These are phyloP conservation scores for Clarias laeviceps DNA, from an alignment of 2,797 vertebrate species.

Conservation along the genomic window DNA sequence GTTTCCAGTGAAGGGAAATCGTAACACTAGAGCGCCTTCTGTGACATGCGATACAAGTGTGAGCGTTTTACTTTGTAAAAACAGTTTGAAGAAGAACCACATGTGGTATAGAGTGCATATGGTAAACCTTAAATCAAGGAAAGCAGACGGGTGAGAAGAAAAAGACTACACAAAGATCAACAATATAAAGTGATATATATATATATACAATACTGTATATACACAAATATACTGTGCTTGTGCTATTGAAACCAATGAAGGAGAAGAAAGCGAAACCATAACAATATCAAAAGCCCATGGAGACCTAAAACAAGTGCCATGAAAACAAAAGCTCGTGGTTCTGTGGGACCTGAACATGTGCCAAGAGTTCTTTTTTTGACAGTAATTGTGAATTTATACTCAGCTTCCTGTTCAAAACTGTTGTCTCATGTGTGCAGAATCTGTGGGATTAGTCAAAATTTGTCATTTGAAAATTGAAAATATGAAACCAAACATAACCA, in stretches of 20 bases:
- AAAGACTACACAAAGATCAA: background rate
- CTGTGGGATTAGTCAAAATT: too few relatives aligned
- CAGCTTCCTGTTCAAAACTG: background rate
- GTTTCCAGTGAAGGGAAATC: too few relatives aligned
- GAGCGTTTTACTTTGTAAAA: too few relatives aligned
- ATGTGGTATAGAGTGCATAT: too few relatives aligned
- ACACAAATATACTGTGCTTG: background rate
- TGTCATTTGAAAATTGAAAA: too few relatives aligned
- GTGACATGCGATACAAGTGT: too few relatives aligned
- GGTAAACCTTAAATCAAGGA: too few relatives aligned
- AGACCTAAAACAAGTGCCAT: background rate
- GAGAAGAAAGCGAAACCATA: background rate
- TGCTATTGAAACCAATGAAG: background rate
- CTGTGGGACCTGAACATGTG: background rate
- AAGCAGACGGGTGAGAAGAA: background rate
- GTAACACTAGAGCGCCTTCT: too few relatives aligned
- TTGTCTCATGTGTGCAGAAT: too few relatives aligned
- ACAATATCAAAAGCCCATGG: background rate
- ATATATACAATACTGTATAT: too few relatives aligned
- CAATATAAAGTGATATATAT: background rate
- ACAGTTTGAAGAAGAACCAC: too few relatives aligned
- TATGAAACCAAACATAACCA: background rate
- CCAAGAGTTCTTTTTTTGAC: background rate
- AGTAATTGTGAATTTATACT: background rate
- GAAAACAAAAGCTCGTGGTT: background rate